Evolutionary conservation across 2,888 invertebrate species (phyloP).

Genomic region (Danaus chrysippus): DNA sequence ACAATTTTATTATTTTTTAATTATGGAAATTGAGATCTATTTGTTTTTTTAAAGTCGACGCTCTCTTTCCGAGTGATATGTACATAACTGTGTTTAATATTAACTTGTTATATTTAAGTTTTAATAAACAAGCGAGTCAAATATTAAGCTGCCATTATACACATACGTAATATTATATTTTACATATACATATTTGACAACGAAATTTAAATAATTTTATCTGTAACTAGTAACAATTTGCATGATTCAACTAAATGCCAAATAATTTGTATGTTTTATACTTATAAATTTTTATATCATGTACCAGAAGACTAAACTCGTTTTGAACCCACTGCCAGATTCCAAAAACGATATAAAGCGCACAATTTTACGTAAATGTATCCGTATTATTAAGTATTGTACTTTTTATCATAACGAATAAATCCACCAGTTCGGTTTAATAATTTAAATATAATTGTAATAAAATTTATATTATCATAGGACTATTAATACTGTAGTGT

Average conservation of each 20-base stretch:
- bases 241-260: no score
- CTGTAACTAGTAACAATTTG: not conserved
- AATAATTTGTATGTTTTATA: no score
- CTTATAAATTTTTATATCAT: no score
- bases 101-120: constrained; percentile 16
- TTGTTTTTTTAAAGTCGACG: constrained; percentile 16
- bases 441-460: not conserved
- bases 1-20: constrained; percentile 4
- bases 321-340: no score
- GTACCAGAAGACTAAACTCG: no score
- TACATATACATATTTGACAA: constrained; percentile 13
- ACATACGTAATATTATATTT: constrained; percentile 9
- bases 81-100: constrained; percentile 12
- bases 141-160: constrained; percentile 24
- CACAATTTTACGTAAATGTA: constrained; percentile 10
- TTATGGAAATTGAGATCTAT: constrained; percentile 15
- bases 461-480: not conserved
- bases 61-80: constrained; percentile 22
- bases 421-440: not conserved
- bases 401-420: no score
- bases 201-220: constrained; percentile 4
- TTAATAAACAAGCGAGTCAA: constrained; percentile 10
- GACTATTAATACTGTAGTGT: not conserved
- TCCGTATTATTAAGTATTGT: not conserved
- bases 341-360: not conserved